Evolutionary conservation across 2,888 invertebrate genomes (phyloP).

Genomic region (Dioctria rufipes): DNA sequence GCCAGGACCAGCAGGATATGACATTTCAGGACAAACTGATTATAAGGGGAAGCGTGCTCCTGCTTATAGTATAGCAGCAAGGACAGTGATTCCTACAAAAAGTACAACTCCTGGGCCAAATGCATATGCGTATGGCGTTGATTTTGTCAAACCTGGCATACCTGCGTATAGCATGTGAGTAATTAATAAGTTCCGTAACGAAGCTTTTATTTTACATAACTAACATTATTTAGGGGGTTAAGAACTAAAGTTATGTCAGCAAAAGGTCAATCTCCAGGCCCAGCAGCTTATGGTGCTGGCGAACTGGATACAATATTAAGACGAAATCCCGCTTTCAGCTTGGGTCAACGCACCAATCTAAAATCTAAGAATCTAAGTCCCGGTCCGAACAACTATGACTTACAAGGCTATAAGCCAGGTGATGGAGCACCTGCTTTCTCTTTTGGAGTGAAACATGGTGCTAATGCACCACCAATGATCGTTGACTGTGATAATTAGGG

Average conservation of each 20-base stretch:
- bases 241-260: not conserved
- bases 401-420: slow-evolving; percentile 67
- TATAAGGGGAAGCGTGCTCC: slow-evolving; percentile 67
- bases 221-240: slow-evolving; percentile 62
- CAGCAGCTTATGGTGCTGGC: slow-evolving; percentile 66
- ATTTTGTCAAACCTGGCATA: slow-evolving; percentile 62
- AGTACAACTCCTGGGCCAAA: slow-evolving; percentile 66
- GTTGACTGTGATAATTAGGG: slow-evolving; percentile 67
- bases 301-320: slow-evolving; percentile 62
- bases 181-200: not conserved
- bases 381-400: slow-evolving; percentile 66
- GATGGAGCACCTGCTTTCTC: slow-evolving; percentile 65
- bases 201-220: slow-evolving; percentile 3
- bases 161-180: slow-evolving; percentile 68
- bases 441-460: slow-evolving; percentile 67
- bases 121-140: slow-evolving; percentile 64
- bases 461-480: slow-evolving; percentile 68
- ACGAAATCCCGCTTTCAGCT: slow-evolving; percentile 65
- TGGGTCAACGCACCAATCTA: slow-evolving; percentile 61
- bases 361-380: slow-evolving; percentile 61
- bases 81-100: slow-evolving; percentile 62
- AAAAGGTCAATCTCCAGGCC: slow-evolving; percentile 65
- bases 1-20: slow-evolving; percentile 68
- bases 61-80: slow-evolving; percentile 73
- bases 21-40: slow-evolving; percentile 63